Evolutionary conservation across 2,888 invertebrate species (phyloP), one percentile per base, ranked within the genome.

Genomic region (Drosophila pseudotalamancana): DNA sequence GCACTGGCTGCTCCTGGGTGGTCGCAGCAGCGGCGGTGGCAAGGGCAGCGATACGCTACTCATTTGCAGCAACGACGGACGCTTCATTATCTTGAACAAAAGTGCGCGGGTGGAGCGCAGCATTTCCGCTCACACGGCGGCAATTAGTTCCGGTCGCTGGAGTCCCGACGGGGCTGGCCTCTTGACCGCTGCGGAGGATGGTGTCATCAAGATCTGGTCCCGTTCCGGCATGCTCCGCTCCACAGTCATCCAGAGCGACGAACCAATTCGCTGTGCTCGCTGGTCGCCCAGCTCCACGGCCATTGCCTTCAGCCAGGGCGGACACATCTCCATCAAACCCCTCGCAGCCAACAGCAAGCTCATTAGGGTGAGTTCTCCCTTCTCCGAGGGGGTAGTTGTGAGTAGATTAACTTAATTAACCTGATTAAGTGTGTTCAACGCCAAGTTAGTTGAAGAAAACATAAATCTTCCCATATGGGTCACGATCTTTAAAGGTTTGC

Each of bases 201-300:
- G 99, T 1, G 94, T 95, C 56, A 95, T 99, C 2, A 99, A 99
- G 92, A 95, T 99, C 62, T 99, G 99, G 99, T 99, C 99, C 0
- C 93, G 98, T 40, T 97, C 96, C 86, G 99, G 99, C 11, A 95
- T 98, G 93, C 93, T 99, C 11, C 94, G 99, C 1, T 98, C 98
- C 0, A 96, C 96, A 1, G 94, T 98, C 1, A 94, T 97, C 39
- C 95, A 97, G 75, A 94, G 94, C 71, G 96, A 96, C 55, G 95
- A 95, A 84, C 95, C 98, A 0, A 95, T 98, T 57, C 96, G 97
- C 83, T 94, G 95, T 53, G 95, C 97, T 3, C 94, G 95, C 34
- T 99, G 98, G 96, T 94, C 95, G 48, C 95, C 95, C 0, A 95
- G 94, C 77, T 94, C 94, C 74, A 93, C 93, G 29, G 93, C 94